Conservation (phyloP, 2,113 vertebrate genomes). For the Poeciliopsis turrubarensis region DNA sequence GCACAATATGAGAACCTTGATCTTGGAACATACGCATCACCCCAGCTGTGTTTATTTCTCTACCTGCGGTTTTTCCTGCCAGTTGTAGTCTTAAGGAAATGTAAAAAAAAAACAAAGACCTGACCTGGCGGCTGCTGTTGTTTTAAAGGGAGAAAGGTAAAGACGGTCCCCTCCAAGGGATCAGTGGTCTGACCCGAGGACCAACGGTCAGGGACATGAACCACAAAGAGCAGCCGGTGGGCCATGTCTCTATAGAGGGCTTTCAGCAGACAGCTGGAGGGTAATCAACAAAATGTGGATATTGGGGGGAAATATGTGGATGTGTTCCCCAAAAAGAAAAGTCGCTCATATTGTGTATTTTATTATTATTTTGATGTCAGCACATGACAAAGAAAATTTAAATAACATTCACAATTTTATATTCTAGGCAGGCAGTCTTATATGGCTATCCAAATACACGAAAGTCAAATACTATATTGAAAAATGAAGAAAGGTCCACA, state of each 20-base stretch:
- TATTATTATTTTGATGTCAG: not conserved
- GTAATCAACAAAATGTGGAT: constrained; percentile 34
- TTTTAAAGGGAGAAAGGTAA: constrained; percentile 72
- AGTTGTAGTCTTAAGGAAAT: constrained; percentile 57
- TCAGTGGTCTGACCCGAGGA: constrained; percentile 59
- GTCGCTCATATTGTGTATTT: not conserved
- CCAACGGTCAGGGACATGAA: constrained; percentile 65
- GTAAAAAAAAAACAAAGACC: constrained; percentile 41
- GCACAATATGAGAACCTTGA: not conserved
- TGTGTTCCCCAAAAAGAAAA: constrained; percentile 15
- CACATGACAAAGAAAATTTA: not conserved
- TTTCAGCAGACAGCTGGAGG: constrained; percentile 11
- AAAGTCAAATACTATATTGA: not conserved
- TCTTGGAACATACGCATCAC: not conserved
- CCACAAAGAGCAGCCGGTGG: constrained; percentile 62
- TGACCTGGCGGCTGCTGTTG: constrained; percentile 67
- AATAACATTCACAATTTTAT: not conserved
- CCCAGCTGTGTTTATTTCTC: constrained; percentile 41
- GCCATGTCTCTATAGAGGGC: constrained; percentile 47
- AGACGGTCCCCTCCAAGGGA: constrained; percentile 61
- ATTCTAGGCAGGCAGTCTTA: not conserved
- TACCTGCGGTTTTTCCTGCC: constrained; percentile 64
- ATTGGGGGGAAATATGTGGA: constrained; percentile 53
- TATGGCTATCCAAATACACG: not conserved
- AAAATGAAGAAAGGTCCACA: not conserved